Percentiles rank a stretch among this genome's conserved stretches.
phyloP scores from a whole-genome alignment of 2,797 vertebrate species.

The Pangasius macronema region DNA sequence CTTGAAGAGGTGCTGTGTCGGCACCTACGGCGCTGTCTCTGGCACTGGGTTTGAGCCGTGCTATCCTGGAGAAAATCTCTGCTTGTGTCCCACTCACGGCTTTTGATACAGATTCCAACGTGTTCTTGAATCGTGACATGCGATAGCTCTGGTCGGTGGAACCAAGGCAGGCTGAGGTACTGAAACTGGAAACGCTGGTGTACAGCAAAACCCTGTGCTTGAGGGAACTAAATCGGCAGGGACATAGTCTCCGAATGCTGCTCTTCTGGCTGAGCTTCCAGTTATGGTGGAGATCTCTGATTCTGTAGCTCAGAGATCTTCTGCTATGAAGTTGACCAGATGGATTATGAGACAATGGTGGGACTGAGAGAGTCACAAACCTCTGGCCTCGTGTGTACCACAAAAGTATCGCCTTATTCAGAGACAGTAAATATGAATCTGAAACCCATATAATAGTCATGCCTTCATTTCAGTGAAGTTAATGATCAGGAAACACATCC shows the following conservation, averaged over 20 bases:
- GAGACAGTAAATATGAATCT: conserved; percentile 75
- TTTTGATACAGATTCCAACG: conserved; percentile 89
- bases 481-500: conserved; percentile 48
- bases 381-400: conserved; percentile 74
- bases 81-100: conserved; percentile 86
- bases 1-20: conserved; percentile 52
- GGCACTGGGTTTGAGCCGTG: conserved; percentile 78
- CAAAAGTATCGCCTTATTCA: conserved; percentile 75
- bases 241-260: conserved; percentile 64
- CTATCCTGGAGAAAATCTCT: conserved; percentile 85
- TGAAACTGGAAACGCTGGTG: conserved; percentile 75
- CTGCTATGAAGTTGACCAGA: conserved; percentile 71
- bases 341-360: conserved; percentile 62
- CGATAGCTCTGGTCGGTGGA: conserved; percentile 77
- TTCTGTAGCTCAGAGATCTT: conserved; percentile 51
- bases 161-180: conserved; percentile 82
- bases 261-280: conserved; percentile 69
- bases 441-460: conserved; percentile 77
- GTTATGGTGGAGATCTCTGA: conserved; percentile 50
- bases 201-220: conserved; percentile 67
- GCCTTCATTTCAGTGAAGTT: conserved; percentile 46
- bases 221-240: conserved; percentile 57
- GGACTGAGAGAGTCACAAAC: conserved; percentile 66
- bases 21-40: conserved; percentile 20
- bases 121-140: conserved; percentile 90